These are phyloP conservation scores for Drosophila infuscata DNA, from an alignment of 2,888 invertebrate species.

Conservation along the genomic window DNA sequence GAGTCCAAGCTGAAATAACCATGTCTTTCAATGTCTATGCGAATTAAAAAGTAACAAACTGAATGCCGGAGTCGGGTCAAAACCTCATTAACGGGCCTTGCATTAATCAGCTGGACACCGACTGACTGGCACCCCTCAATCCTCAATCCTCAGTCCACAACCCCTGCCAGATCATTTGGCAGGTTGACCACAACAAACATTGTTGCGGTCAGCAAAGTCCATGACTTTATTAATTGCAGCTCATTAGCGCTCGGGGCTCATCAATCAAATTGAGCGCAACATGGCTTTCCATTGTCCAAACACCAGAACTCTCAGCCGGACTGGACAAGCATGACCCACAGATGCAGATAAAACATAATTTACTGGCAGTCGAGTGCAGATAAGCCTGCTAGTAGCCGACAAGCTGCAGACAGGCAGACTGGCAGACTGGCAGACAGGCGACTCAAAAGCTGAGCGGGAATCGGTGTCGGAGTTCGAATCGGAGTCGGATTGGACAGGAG, in stretches of 20 bases:
- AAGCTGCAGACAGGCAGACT: conserved; percentile 72
- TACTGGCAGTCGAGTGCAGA: conserved; percentile 76
- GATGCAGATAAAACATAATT: conserved; percentile 80
- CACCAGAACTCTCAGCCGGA: conserved; percentile 10
- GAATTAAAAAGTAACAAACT: conserved; percentile 17
- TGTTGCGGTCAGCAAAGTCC: conserved; percentile 75
- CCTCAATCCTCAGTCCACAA: neutral
- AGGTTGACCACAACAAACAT: conserved; percentile 42
- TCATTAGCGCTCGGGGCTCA: conserved; percentile 80
- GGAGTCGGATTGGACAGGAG: conserved; percentile 25
- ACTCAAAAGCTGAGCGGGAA: neutral
- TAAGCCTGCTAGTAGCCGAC: conserved; percentile 72
- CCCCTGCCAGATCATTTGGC: conserved; percentile 23
- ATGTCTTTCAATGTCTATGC: neutral
- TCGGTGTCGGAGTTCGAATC: conserved; percentile 7
- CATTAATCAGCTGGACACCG: conserved; percentile 71
- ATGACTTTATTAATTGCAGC: conserved; percentile 82
- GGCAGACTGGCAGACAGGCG: neutral
- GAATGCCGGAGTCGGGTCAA: conserved; percentile 40
- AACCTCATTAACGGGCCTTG: conserved; percentile 63
- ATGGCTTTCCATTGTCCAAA: conserved; percentile 57
- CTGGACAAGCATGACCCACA: conserved; percentile 66
- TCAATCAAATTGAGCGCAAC: conserved; percentile 76
- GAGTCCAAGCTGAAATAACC: neutral
- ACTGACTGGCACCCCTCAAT: conserved; percentile 13